These are phyloP conservation scores for Lacanobia wlatinum DNA, from an alignment of 2,888 invertebrate species.

Conservation along the genomic window DNA sequence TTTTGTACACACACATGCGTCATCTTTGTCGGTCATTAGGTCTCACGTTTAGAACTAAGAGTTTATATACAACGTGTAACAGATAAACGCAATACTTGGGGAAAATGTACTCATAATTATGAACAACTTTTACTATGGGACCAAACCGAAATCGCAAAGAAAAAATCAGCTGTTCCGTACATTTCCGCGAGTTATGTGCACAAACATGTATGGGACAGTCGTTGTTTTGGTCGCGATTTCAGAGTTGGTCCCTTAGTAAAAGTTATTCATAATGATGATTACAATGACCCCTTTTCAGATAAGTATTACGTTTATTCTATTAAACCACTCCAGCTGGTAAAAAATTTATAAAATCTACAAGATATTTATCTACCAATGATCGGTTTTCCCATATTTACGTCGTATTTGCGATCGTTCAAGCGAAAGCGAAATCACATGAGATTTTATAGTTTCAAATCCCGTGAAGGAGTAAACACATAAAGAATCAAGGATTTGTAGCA, in stretches of 20 bases:
- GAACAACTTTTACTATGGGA: too few relatives aligned
- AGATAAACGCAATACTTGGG: too few relatives aligned
- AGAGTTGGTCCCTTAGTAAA: too few relatives aligned
- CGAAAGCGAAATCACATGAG: neutral
- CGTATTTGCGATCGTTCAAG: neutral
- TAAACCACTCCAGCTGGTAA: neutral
- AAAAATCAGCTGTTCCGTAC: too few relatives aligned
- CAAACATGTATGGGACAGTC: too few relatives aligned
- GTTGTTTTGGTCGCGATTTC: too few relatives aligned
- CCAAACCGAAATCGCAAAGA: too few relatives aligned
- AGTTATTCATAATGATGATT: too few relatives aligned
- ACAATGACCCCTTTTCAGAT: too few relatives aligned
- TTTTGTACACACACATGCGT: neutral
- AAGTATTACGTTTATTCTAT: too few relatives aligned
- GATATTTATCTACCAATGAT: neutral
- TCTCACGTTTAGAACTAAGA: neutral
- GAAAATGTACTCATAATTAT: too few relatives aligned
- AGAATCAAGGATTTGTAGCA: slow-evolving; percentile 45
- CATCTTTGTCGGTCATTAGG: neutral
- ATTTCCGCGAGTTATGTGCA: too few relatives aligned
- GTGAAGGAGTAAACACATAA: slow-evolving; percentile 37
- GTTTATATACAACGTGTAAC: neutral
- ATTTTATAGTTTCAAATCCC: slow-evolving; percentile 17
- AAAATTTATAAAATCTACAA: neutral
- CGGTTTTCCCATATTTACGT: neutral